Conservation (phyloP, 2,113 vertebrate genomes). For the Macquaria ambigua region DNA sequence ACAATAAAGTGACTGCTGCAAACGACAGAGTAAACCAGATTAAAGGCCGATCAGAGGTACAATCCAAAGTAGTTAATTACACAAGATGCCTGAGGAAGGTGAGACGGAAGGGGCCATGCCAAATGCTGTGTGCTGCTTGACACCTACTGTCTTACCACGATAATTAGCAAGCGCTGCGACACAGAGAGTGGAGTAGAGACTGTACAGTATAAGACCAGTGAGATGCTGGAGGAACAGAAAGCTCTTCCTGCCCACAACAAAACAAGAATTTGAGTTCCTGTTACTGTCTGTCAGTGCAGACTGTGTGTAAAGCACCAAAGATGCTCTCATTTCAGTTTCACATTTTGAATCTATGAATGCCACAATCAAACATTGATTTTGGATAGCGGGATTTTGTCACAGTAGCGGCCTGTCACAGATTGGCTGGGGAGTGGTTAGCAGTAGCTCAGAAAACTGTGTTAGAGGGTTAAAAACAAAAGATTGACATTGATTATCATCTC, state of each 20-base stretch:
- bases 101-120: constrained; percentile 26
- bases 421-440: background rate
- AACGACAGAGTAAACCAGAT: constrained; percentile 17
- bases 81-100: constrained; percentile 31
- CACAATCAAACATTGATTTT: constrained; percentile 26
- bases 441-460: background rate
- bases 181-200: background rate
- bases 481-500: background rate
- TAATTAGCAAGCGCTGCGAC: constrained; percentile 48
- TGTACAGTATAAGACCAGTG: background rate
- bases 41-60: constrained; percentile 38
- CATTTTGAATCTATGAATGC: background rate
- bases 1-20: background rate
- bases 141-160: constrained; percentile 31
- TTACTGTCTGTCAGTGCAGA: constrained; percentile 15
- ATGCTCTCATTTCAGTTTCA: constrained; percentile 20
- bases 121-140: constrained; percentile 36
- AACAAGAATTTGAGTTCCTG: constrained; percentile 19
- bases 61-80: constrained; percentile 54
- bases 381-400: background rate
- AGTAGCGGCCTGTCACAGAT: background rate
- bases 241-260: constrained; percentile 1
- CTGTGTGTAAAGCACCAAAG: constrained; percentile 4
- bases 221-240: constrained; percentile 3
- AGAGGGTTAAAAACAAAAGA: background rate